Evolutionary conservation across 2,888 invertebrate species (phyloP).

Genomic region (Bibio marci): DNA sequence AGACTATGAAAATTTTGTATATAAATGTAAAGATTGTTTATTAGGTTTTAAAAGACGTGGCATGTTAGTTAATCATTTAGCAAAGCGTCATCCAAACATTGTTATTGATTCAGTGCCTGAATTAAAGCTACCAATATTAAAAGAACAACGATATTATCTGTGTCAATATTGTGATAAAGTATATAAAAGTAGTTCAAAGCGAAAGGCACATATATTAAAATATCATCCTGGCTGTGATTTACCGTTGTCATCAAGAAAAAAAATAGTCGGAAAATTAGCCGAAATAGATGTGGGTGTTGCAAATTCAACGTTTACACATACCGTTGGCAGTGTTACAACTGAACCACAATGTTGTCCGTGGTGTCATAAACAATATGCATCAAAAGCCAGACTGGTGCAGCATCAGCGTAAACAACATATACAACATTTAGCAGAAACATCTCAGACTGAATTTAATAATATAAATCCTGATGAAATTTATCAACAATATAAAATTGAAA

Average conservation of each 20-base stretch:
- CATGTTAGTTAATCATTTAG: conserved; percentile 72
- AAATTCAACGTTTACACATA: conserved; percentile 46
- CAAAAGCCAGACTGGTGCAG: conserved; percentile 53
- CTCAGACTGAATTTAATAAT: conserved; percentile 20
- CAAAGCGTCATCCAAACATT: conserved; percentile 53
- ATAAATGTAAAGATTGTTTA: conserved; percentile 58
- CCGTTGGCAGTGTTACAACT: conserved; percentile 54
- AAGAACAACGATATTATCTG: conserved; percentile 60
- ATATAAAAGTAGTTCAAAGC: conserved; percentile 70
- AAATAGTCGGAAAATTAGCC: too few relatives aligned
- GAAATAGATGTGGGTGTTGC: too few relatives aligned
- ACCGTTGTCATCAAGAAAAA: conserved; percentile 4
- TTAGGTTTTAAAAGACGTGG: conserved; percentile 65
- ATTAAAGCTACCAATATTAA: conserved; percentile 58
- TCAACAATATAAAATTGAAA: conserved; percentile 9
- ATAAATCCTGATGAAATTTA: conserved; percentile 2
- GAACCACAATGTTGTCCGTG: conserved; percentile 54
- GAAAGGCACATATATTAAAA: conserved; percentile 63
- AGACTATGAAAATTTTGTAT: conserved; percentile 54
- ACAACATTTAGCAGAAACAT: conserved; percentile 12
- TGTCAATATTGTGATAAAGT: conserved; percentile 73
- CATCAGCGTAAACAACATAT: conserved; percentile 50
- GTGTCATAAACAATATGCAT: conserved; percentile 79
- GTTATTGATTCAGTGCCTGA: conserved; percentile 49
- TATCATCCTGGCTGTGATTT: conserved; percentile 53